Percentiles rank a stretch among this genome's conserved stretches.
Evolutionary conservation across 1,140 invertebrate species (phyloP).

Genomic region (Leptinotarsa undecemlineata): DNA sequence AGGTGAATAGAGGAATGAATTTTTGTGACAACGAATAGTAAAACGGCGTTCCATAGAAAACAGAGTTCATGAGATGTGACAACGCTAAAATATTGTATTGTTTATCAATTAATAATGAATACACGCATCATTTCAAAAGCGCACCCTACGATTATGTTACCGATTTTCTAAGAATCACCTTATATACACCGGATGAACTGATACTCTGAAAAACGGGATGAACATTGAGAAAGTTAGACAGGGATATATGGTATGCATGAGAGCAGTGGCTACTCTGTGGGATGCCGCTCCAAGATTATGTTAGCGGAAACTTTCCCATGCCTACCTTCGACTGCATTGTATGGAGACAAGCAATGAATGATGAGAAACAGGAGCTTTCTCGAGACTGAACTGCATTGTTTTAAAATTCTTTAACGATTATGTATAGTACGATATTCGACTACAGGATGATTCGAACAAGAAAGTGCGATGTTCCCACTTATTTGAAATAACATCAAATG

Average conservation of each 20-base stretch:
- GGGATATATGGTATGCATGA: not conserved
- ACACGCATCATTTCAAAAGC: no score
- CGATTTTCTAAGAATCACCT: no score
- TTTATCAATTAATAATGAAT: no score
- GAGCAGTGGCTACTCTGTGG: slow-evolving; percentile 1
- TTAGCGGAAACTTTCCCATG: slow-evolving; percentile 7
- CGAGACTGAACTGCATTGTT: not conserved
- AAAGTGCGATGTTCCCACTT: not conserved
- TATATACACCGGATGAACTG: no score
- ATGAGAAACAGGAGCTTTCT: slow-evolving; percentile 2
- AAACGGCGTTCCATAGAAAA: no score
- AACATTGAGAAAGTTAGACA: not conserved
- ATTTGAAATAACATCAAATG: no score
- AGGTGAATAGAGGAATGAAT: no score
- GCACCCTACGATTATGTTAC: no score
- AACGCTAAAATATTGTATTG: no score
- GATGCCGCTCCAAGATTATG: slow-evolving; percentile 5
- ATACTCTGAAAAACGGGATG: not conserved
- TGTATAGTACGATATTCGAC: not conserved
- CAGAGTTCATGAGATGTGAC: no score
- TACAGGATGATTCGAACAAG: not conserved
- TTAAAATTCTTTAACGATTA: slow-evolving; percentile 4
- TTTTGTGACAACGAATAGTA: no score
- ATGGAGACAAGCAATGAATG: slow-evolving; percentile 8
- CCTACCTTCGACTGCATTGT: slow-evolving; percentile 5